A percentile compares a stretch with the other conserved stretches of the same genome.
Evolutionary conservation across 2,113 vertebrate species (phyloP).

Genomic region (Circaetus cinerascens): DNA sequence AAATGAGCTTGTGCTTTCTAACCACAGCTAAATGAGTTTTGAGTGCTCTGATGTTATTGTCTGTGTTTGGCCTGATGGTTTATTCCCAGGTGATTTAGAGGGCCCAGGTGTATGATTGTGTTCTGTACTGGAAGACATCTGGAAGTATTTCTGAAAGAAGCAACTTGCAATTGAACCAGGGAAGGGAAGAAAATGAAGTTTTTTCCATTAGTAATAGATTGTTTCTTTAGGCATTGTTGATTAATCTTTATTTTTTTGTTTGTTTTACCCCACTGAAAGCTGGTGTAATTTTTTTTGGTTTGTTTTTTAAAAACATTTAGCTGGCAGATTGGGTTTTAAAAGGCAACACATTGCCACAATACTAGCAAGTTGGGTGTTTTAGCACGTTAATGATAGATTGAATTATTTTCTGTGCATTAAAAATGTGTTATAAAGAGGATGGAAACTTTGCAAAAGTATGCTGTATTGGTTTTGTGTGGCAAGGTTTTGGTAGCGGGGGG

Average conservation of each 20-base stretch:
- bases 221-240: background rate
- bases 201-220: background rate
- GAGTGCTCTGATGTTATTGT: background rate
- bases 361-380: background rate
- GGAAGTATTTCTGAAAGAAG: background rate
- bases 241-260: background rate
- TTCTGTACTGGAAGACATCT: background rate
- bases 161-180: background rate
- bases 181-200: background rate
- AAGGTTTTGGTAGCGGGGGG: no score
- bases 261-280: background rate
- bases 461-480: no score
- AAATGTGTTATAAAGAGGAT: background rate
- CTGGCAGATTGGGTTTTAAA: background rate
- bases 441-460: background rate
- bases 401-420: background rate
- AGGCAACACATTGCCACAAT: background rate
- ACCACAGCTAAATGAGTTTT: background rate
- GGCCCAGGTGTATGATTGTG: fast-evolving
- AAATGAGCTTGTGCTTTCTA: background rate
- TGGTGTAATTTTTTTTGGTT: background rate
- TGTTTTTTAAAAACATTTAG: background rate
- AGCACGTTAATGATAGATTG: background rate
- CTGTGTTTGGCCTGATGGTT: background rate
- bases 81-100: background rate